A percentile compares a stretch with the other conserved stretches of the same genome.
These are phyloP conservation scores for Thamnaconus septentrionalis DNA, from an alignment of 2,113 vertebrate genomes.

Conservation along the genomic window DNA sequence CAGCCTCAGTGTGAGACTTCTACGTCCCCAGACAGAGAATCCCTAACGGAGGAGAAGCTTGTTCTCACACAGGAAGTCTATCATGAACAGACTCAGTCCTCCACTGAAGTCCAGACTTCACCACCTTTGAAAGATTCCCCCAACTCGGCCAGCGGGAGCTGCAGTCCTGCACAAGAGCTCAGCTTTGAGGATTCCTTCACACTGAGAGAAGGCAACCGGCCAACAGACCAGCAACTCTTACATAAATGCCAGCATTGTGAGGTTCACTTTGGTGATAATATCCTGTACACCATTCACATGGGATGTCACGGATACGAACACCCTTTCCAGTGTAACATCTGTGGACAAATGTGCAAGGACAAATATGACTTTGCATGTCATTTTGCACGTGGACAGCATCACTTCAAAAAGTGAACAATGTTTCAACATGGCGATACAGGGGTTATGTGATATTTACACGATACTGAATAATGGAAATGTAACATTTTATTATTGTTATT, in stretches of 20 bases:
- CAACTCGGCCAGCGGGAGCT: constrained; percentile 75
- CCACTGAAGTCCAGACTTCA: constrained; percentile 78
- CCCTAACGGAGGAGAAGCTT: constrained; percentile 90
- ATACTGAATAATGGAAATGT: no score
- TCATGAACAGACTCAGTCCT: constrained; percentile 73
- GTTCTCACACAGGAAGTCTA: constrained; percentile 88
- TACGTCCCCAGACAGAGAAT: constrained; percentile 81
- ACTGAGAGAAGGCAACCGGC: constrained; percentile 38
- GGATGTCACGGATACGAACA: constrained; percentile 95
- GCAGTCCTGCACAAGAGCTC: constrained; percentile 82
- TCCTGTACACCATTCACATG: constrained; percentile 98
- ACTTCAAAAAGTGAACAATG: constrained; percentile 40
- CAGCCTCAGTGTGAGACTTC: constrained; percentile 81
- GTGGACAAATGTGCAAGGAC: constrained; percentile 91
- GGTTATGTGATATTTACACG: not conserved
- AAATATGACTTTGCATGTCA: constrained; percentile 99
- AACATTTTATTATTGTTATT: no score
- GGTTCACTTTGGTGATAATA: constrained; percentile 94
- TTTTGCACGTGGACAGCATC: constrained; percentile 94
- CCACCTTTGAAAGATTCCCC: constrained; percentile 80
- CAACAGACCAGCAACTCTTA: constrained; percentile 83
- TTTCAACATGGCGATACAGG: not conserved
- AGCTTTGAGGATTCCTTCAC: constrained; percentile 73
- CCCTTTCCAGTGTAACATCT: constrained; percentile 97
- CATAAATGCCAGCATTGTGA: constrained; percentile 96